These are phyloP conservation scores for Chiroxiphia lanceolata DNA, from an alignment of 2,797 vertebrate species.

Conservation along the genomic window DNA sequence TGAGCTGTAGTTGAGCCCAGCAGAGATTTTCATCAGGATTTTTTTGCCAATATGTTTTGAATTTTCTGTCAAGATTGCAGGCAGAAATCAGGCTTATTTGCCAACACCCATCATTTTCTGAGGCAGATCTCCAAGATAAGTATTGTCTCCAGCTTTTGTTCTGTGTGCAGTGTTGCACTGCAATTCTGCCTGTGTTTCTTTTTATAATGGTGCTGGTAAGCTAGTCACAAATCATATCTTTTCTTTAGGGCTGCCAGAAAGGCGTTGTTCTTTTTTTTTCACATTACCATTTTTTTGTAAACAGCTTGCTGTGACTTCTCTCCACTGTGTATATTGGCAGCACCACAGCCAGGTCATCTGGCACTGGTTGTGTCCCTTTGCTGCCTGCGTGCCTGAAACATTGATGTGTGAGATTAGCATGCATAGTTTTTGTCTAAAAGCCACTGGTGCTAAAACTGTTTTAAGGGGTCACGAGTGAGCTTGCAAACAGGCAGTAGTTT, in stretches of 20 bases:
- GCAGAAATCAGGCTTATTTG: background rate
- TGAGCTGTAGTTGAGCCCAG: background rate
- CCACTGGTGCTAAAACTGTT: background rate
- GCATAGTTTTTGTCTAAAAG: background rate
- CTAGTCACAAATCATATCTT: background rate
- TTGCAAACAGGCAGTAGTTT: background rate
- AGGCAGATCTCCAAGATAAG: background rate
- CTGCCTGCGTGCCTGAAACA: background rate
- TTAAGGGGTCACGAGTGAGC: background rate
- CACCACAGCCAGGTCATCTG: background rate
- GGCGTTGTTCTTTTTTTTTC: background rate
- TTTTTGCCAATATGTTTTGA: background rate
- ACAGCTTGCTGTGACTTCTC: constrained; percentile 19
- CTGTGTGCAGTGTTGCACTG: background rate
- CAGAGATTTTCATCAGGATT: background rate
- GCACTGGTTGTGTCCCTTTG: background rate
- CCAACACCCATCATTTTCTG: background rate
- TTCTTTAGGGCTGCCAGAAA: background rate
- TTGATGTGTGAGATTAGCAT: background rate
- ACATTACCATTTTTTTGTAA: background rate
- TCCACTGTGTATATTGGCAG: background rate
- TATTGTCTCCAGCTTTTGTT: background rate
- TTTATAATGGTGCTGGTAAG: background rate
- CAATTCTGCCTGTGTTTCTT: background rate
- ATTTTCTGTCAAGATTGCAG: background rate